Conservation (phyloP, 1,140 invertebrate species). For the Pseudomyrmex flavicornis region DNA sequence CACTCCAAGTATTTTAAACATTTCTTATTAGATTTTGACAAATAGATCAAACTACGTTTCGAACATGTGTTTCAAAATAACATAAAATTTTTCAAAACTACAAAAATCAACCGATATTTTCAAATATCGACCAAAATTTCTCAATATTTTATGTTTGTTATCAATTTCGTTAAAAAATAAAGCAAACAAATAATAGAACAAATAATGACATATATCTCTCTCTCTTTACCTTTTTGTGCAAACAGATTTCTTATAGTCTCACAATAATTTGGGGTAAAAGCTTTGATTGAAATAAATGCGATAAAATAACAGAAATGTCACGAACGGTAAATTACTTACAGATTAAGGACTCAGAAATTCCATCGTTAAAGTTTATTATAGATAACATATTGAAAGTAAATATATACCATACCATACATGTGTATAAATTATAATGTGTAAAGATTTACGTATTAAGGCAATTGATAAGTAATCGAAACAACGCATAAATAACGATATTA, state of each 20-base stretch:
- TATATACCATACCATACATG: neutral
- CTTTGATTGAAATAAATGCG: slow-evolving; percentile 48
- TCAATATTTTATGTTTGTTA: neutral
- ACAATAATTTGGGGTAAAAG: neutral
- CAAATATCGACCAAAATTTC: no score
- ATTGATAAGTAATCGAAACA: no score
- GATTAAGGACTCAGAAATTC: slow-evolving; percentile 41
- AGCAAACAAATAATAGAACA: neutral
- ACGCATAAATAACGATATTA: no score
- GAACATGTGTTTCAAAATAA: neutral
- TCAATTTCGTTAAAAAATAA: neutral
- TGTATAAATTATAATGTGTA: no score
- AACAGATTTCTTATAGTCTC: neutral
- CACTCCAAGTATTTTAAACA: slow-evolving; percentile 28
- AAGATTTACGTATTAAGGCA: no score
- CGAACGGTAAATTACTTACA: slow-evolving; percentile 45
- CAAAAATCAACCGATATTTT: no score
- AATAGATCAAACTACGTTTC: slow-evolving; percentile 21
- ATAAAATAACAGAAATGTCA: slow-evolving; percentile 48
- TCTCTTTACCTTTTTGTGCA: neutral
- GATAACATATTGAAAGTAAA: slow-evolving; percentile 1
- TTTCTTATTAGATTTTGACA: slow-evolving; percentile 18
- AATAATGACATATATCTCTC: neutral
- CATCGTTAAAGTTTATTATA: slow-evolving; percentile 11
- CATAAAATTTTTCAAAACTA: no score